A percentile compares a stretch with the other conserved stretches of the same genome.
These are phyloP conservation scores for Druceiella hillmani DNA, from an alignment of 2,888 invertebrate genomes.

Conservation along the genomic window DNA sequence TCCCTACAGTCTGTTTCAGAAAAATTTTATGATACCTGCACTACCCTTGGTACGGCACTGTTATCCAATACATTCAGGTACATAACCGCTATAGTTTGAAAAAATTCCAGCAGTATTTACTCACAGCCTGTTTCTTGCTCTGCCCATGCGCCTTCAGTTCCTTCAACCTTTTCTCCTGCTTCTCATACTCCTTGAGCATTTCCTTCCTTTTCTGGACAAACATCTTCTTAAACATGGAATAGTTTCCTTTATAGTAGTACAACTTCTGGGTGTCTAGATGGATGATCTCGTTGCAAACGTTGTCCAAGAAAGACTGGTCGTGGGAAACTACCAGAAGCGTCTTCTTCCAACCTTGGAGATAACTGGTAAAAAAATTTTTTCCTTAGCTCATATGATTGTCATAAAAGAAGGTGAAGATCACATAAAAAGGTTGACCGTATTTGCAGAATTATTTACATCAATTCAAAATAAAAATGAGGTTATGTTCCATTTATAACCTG, in stretches of 20 bases:
- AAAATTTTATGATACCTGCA: too few relatives aligned
- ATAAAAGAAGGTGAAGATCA: too few relatives aligned
- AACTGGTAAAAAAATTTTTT: slow-evolving; percentile 63
- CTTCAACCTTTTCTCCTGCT: slow-evolving; percentile 94
- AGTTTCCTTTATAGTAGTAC: slow-evolving; percentile 96
- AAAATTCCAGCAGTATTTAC: slow-evolving; percentile 21
- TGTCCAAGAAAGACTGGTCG: slow-evolving; percentile 99
- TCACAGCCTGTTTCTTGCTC: slow-evolving; percentile 87
- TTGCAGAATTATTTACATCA: too few relatives aligned
- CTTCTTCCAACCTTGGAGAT: slow-evolving; percentile 98
- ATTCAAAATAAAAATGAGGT: too few relatives aligned
- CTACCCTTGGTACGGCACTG: too few relatives aligned
- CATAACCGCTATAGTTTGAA: too few relatives aligned
- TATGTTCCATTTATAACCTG: too few relatives aligned
- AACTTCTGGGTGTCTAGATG: slow-evolving; percentile 94
- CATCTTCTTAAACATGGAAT: slow-evolving; percentile 99
- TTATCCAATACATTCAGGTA: too few relatives aligned
- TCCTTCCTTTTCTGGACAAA: slow-evolving; percentile 92
- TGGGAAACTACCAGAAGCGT: slow-evolving; percentile 97
- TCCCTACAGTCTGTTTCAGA: too few relatives aligned
- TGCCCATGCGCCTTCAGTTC: slow-evolving; percentile 94
- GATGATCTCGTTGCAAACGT: slow-evolving; percentile 98
- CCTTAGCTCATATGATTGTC: too few relatives aligned
- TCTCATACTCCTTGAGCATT: slow-evolving; percentile 95
- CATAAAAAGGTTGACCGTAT: too few relatives aligned